Evolutionary conservation across 2,888 invertebrate species (phyloP).

Genomic region (Pantelozetes paolii): DNA sequence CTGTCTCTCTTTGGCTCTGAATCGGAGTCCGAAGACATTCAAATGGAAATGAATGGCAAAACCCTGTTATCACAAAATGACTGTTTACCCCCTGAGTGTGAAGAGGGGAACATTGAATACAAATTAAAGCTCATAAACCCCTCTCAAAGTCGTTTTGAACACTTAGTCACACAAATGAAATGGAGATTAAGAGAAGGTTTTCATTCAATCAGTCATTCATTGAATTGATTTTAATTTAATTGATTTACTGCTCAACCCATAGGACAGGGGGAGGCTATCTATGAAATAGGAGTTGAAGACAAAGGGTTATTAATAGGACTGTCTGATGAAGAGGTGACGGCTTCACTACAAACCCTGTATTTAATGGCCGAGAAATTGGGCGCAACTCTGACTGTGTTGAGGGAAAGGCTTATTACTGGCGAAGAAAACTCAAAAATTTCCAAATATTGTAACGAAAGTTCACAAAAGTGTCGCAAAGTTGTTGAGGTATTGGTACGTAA

Average conservation of each 20-base stretch:
- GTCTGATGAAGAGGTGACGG: constrained; percentile 73
- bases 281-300: constrained; percentile 88
- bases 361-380: constrained; percentile 79
- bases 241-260: background rate
- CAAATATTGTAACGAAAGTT: background rate
- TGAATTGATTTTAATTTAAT: background rate
- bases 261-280: constrained; percentile 90
- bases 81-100: constrained; percentile 76
- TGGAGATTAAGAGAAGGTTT: constrained; percentile 84
- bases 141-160: constrained; percentile 84
- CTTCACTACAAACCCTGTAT: constrained; percentile 74
- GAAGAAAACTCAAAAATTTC: constrained; percentile 41
- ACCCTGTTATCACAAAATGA: constrained; percentile 30
- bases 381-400: constrained; percentile 71
- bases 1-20: constrained; percentile 25
- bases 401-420: constrained; percentile 60
- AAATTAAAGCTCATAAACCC: constrained; percentile 90
- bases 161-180: constrained; percentile 95
- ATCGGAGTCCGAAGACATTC: background rate
- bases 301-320: constrained; percentile 61
- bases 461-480: constrained; percentile 38
- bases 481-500: constrained; percentile 80
- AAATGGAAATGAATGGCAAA: background rate
- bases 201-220: background rate
- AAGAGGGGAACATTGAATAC: constrained; percentile 92